Base-by-base conservation (phyloP, 2,797 vertebrate species). In the Galaxias olidus region DNA sequence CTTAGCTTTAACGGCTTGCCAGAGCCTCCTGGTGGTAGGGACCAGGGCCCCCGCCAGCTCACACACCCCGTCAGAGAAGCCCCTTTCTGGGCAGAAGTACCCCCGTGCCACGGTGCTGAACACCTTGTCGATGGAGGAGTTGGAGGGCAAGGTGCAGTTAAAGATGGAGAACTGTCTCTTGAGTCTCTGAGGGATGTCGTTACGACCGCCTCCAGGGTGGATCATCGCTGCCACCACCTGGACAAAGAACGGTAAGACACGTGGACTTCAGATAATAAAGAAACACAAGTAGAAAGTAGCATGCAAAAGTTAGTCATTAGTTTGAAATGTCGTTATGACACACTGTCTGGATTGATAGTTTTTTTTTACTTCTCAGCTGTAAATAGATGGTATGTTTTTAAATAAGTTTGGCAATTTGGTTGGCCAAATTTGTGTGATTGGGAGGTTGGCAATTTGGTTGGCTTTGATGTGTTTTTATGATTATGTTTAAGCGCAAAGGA, bases 171-270 rank as follows among this genome's bases (percentile, higher is more conserved):
- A 95, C 67, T 95, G 94, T 9, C 94, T 88, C 78, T 95, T 95
- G 51, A 95, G 90, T 11, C 93, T 91, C 76, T 95, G 92, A 2
- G 94, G 94, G 54, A 95, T 92, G 81, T 95, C 94, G 0, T 95
- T 95, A 5, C 92, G 87, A 4, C 94, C 94, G 1, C 94, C 93
- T 0, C 94, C 94, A 0, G 94, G 93, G 62, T 95, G 94, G 79
- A 93, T 94, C 94, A 95, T 95, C 56, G 94, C 94, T 0, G 92
- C 93, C 48, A 89, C 88, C 76, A 95, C 86, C 77, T 93, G 85
- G 41, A 84, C 50, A 30, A 6, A 30, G n/a, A 30, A 30, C 3
- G 30, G 30, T 30, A 30, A 30, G 30, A 30, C 30, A 30, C 30
- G 6, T 6, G 6, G 30, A 6, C 30, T 30, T 30, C 6, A 30